Evolutionary conservation across 2,797 vertebrate species (phyloP).

Genomic region (Alca torda): DNA sequence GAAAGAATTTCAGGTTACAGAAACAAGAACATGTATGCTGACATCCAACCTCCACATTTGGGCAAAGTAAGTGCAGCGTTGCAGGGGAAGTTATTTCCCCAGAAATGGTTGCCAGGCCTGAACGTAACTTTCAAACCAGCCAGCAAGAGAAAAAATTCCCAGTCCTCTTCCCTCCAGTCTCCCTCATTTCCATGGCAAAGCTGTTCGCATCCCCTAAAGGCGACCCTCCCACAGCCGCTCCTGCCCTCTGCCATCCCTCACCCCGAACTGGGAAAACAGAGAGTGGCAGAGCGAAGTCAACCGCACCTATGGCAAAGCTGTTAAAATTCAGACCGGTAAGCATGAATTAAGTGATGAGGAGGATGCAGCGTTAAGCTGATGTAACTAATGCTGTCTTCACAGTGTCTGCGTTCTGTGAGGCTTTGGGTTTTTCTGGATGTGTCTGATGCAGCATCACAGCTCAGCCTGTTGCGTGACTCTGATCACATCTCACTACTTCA

Average conservation of each 20-base stretch:
- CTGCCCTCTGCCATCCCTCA: accelerated
- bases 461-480: neutral
- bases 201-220: neutral
- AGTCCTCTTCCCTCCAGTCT: neutral
- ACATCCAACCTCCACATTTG: neutral
- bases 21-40: neutral
- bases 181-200: neutral
- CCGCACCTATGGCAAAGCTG: too few relatives aligned
- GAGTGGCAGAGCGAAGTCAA: neutral
- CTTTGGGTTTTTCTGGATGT: neutral
- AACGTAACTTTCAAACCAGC: neutral
- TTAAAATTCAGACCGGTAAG: neutral
- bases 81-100: neutral
- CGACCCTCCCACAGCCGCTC: neutral
- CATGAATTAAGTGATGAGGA: neutral
- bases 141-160: neutral
- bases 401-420: accelerated
- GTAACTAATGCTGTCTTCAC: neutral
- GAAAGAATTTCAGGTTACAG: neutral
- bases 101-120: neutral
- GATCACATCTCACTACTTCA: neutral
- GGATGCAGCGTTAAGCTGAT: neutral
- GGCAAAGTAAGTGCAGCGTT: neutral
- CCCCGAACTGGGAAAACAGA: neutral
- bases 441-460: neutral